A percentile compares a stretch with the other conserved stretches of the same genome.
Evolutionary conservation across 64 coral and sea anemone genomes (phyloP).

Genomic region (Actinia tenebrosa): DNA sequence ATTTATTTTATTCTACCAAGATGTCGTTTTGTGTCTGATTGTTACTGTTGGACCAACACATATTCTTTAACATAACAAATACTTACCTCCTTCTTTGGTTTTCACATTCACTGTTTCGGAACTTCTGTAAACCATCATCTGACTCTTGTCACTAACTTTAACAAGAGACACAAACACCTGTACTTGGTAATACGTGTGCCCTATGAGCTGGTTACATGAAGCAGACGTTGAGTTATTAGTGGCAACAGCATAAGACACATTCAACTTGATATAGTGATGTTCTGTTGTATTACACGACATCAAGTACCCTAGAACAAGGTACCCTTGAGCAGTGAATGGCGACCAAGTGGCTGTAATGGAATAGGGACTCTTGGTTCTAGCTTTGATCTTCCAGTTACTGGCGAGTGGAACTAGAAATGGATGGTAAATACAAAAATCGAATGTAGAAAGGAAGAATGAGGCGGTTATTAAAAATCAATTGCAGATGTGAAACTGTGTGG

Average conservation of each 20-base stretch:
- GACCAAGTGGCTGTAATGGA: background rate
- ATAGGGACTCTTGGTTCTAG: background rate
- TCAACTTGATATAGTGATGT: slow-evolving; percentile 1
- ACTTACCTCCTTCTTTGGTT: background rate
- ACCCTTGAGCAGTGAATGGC: background rate
- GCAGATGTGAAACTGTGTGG: no score
- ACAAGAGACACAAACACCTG: slow-evolving; percentile 2
- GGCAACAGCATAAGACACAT: background rate
- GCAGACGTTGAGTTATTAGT: background rate
- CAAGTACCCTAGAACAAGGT: background rate
- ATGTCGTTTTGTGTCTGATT: no score
- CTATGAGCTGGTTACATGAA: background rate
- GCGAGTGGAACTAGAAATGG: background rate
- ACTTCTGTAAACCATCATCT: background rate
- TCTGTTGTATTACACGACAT: background rate
- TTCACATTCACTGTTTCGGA: background rate
- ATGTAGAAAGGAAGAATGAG: no score
- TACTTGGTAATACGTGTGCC: background rate
- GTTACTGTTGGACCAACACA: no score
- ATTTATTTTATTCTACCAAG: no score
- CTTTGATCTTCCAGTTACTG: background rate
- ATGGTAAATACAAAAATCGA: no score
- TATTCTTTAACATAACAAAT: background rate
- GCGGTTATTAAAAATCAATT: no score
- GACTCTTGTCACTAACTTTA: background rate